Evolutionary conservation across 2,888 invertebrate genomes (phyloP).

Genomic region (Archips crataeganus): DNA sequence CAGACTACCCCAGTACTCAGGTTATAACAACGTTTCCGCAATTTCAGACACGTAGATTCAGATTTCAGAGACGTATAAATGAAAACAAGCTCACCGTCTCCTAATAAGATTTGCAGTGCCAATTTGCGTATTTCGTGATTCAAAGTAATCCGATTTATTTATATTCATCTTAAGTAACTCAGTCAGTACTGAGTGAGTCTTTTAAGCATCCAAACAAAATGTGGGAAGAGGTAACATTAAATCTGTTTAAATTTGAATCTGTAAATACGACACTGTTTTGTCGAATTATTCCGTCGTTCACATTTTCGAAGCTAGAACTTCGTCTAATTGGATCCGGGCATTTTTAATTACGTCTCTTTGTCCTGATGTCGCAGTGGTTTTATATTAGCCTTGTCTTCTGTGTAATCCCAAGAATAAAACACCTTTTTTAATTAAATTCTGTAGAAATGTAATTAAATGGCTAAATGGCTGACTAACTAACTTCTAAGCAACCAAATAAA

Average conservation of each 20-base stretch:
- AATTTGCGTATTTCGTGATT: conserved; percentile 39
- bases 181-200: conserved; percentile 3
- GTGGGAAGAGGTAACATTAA: conserved; percentile 4
- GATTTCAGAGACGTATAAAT: conserved; percentile 37
- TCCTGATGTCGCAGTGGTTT: background rate
- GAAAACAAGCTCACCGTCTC: conserved; percentile 59
- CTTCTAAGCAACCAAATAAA: too few species aligned
- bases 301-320: background rate
- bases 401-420: background rate
- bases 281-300: background rate
- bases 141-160: conserved; percentile 61
- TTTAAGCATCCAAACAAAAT: background rate
- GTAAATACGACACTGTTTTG: background rate
- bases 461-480: too few species aligned
- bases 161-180: conserved; percentile 29
- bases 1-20: background rate
- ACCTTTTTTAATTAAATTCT: too few species aligned
- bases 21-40: conserved; percentile 4
- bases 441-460: too few species aligned
- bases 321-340: conserved; percentile 5
- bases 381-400: background rate
- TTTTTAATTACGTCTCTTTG: conserved; percentile 16
- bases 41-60: background rate
- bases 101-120: conserved; percentile 68
- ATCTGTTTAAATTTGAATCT: background rate